A percentile compares a stretch with the other conserved stretches of the same genome.
These are phyloP conservation scores for Junco hyemalis DNA, from an alignment of 2,113 vertebrate species.

Conservation along the genomic window DNA sequence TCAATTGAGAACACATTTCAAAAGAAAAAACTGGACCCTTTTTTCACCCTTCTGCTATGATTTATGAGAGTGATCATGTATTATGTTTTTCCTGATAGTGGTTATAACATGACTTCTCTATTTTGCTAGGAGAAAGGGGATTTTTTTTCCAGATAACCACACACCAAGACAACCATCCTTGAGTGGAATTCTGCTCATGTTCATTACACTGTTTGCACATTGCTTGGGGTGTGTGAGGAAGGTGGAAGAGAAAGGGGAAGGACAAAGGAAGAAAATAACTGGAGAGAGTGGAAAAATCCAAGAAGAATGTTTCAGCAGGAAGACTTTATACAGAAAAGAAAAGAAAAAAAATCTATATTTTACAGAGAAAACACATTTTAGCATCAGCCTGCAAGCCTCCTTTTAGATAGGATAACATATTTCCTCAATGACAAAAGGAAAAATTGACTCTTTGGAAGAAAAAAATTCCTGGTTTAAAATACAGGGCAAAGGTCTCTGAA, in stretches of 20 bases:
- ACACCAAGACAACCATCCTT: not conserved
- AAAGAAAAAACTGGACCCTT: not conserved
- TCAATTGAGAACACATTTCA: not conserved
- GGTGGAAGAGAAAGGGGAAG: not conserved
- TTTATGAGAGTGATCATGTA: not conserved
- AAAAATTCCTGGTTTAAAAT: not conserved
- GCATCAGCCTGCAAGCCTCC: not conserved
- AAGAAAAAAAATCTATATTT: not conserved
- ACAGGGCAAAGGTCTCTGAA: conserved; percentile 8
- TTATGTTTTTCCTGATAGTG: not conserved
- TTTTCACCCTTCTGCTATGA: not conserved
- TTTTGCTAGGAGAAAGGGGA: not conserved
- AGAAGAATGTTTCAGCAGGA: not conserved
- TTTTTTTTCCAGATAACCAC: not conserved
- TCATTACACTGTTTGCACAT: not conserved
- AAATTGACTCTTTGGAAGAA: not conserved
- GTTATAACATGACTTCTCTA: not conserved
- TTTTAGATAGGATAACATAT: not conserved
- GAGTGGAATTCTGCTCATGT: not conserved
- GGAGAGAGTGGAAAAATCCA: not conserved
- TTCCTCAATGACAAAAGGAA: conserved; percentile 3
- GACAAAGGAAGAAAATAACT: not conserved
- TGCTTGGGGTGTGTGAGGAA: not conserved
- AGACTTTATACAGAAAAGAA: not conserved
- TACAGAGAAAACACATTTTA: not conserved